Conservation (phyloP, 1,140 invertebrate genomes). For the Parapsyche elsis region DNA sequence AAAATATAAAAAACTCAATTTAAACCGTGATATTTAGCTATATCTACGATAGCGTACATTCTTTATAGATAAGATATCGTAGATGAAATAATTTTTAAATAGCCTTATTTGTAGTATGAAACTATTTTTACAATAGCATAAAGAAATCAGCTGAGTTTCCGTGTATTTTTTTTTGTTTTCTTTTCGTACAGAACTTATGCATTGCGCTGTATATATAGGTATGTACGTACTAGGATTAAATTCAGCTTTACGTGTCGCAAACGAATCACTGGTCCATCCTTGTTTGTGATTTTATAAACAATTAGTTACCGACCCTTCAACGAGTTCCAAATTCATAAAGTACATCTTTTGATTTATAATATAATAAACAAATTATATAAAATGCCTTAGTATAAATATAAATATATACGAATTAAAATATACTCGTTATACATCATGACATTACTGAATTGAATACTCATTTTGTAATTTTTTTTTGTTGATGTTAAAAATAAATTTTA, state of each 20-base stretch:
- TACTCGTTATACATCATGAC: constrained; percentile 20
- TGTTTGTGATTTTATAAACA: neutral
- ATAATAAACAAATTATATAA: neutral
- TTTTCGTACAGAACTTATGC: neutral
- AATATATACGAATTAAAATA: neutral
- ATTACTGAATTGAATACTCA: constrained; percentile 21
- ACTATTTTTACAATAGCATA: too few species aligned
- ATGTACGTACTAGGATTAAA: neutral
- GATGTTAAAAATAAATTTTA: constrained; percentile 11
- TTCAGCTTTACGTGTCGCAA: constrained; percentile 12
- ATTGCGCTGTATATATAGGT: neutral
- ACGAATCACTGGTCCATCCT: neutral
- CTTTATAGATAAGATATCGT: neutral
- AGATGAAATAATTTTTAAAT: neutral
- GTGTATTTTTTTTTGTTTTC: neutral
- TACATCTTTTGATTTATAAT: constrained; percentile 18
- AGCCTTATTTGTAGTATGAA: neutral
- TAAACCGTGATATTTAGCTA: neutral
- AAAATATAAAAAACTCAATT: neutral
- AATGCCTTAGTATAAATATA: neutral
- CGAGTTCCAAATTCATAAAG: constrained; percentile 26
- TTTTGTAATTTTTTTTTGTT: constrained; percentile 1
- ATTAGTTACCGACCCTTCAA: constrained; percentile 36
- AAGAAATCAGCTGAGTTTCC: too few species aligned
- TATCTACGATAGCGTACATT: neutral